Evolutionary conservation across 2,797 vertebrate species (phyloP).

Genomic region (Hydrocynus forskahlii): DNA sequence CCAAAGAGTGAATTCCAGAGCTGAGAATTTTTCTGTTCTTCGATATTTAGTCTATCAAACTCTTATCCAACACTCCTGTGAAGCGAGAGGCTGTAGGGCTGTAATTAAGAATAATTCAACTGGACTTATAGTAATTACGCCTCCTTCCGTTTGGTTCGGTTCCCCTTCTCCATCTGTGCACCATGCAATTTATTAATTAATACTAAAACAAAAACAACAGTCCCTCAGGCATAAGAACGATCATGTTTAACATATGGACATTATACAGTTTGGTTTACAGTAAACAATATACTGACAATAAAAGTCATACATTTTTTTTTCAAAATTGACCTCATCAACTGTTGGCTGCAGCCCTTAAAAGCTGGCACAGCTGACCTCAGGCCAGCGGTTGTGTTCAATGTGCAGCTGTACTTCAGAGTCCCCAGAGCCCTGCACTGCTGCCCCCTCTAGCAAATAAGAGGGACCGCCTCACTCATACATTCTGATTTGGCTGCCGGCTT

Average conservation of each 20-base stretch:
- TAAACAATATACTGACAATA: background rate
- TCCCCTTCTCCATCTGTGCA: background rate
- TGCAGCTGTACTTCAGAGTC: background rate
- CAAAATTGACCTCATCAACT: background rate
- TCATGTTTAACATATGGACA: background rate
- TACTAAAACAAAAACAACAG: background rate
- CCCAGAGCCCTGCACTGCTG: slow-evolving; percentile 24
- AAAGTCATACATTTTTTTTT: no score
- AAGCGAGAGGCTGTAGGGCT: no score
- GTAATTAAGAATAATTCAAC: no score
- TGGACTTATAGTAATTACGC: no score
- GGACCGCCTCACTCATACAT: slow-evolving; percentile 21
- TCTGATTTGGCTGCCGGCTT: slow-evolving; percentile 43
- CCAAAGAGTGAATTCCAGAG: no score
- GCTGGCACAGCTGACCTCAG: background rate
- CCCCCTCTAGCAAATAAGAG: slow-evolving; percentile 31
- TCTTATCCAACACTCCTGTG: background rate
- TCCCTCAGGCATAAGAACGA: background rate
- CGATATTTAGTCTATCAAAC: background rate
- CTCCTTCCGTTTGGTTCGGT: no score
- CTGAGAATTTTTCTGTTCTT: no score
- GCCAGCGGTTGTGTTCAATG: background rate
- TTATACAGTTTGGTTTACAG: background rate
- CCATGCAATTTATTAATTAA: background rate
- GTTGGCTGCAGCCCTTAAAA: background rate